Base-by-base conservation (phyloP, 1,140 invertebrate species). In the Galleria mellonella region DNA sequence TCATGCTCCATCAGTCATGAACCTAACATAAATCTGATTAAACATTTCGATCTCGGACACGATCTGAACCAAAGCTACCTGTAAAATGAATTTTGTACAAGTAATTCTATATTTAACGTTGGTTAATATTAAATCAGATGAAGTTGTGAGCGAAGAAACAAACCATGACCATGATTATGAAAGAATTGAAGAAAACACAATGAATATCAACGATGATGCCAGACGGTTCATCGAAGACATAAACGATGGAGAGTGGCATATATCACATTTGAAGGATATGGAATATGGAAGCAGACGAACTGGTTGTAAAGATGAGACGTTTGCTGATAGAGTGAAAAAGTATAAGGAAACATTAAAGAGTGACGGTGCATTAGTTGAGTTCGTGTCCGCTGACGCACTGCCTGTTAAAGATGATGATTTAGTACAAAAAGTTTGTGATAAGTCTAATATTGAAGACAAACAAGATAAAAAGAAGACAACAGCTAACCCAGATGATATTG, bases 231-330 rank as follows among this genome's bases (percentile, higher is more conserved):
- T 64, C 4, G 53, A 70, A n/a, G 45, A 70, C 32, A 10, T 76
- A 17, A 43, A 66, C 15, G 61, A 82, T 10, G 40, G 55, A 11
- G 63, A 76, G 1, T 76, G 72, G 72, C 63, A 72, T 31, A 47
- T 76, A 8, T 48, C 72, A 6, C 68, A 71, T 31, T 57, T 77
- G 15, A 65, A 58, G 39, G 44, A 59, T 10, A 51, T 42, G 9
- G 50, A 58, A 29, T 62, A 64, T 28, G 39, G 49, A 15, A 17
- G 11, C 8, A 35, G 43, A 29, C 53, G 42, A 27, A 46, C 46
- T 3, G 30, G 46, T 1, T 72, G 68, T 38, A 48, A 52, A 37
- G 50, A 48, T 6, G 51, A 67, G 17, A 71, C 60, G 0, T 67
- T 73, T 23, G 47, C 45, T n/a, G 62, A 70, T 9, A 70, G 52